Evolutionary conservation across 2,797 vertebrate species (phyloP), one percentile per base, ranked within the genome.

Genomic region (Acropternis orthonyx): DNA sequence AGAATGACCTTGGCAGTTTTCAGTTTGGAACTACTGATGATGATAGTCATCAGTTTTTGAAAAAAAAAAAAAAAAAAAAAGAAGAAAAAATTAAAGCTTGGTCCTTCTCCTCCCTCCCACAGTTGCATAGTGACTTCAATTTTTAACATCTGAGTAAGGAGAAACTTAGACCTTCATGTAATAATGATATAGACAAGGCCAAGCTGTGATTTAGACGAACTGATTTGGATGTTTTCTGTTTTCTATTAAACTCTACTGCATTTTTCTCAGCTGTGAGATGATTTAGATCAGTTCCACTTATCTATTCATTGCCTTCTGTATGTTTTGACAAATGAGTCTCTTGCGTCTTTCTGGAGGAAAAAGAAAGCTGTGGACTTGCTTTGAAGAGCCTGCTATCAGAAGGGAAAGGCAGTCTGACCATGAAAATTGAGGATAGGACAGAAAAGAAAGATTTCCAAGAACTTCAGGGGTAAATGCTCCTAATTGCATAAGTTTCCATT

Each of bases 311-410:
- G 67, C 65, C 32, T 88, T 93, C 67, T 86, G 14, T 90, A 18
- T 81, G 67, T 59, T 93, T 87, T 96, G 77, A 93, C 59, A 95
- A 80, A 82, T 62, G 34, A 71, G 32, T 52, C 59, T 69, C 65
- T 71, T 26, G 14, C 1, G 1, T 39, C 79, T 89, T 92, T 37
- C 48, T 89, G 0, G 26, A 71, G 72, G 52, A 91, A 91, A 87
- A 51, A 3, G 7, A n/a, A 92, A 79, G 26, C 36, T 46, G 24
- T 43, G 63, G 56, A 16, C 36, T 63, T 63, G 36, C 37, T 81
- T 56, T 91, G 63, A 91, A 66, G 69, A 93, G 37, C 41, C 24
- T 7, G 15, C 34, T 85, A 3, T 37, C 15, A 24, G 49, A 72
- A 73, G 19, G 6, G 6, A 51, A 68, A 86, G 61, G 9, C 30